phyloP scores from a whole-genome alignment of 2,888 invertebrate species.

The Agrochola circellaris region DNA sequence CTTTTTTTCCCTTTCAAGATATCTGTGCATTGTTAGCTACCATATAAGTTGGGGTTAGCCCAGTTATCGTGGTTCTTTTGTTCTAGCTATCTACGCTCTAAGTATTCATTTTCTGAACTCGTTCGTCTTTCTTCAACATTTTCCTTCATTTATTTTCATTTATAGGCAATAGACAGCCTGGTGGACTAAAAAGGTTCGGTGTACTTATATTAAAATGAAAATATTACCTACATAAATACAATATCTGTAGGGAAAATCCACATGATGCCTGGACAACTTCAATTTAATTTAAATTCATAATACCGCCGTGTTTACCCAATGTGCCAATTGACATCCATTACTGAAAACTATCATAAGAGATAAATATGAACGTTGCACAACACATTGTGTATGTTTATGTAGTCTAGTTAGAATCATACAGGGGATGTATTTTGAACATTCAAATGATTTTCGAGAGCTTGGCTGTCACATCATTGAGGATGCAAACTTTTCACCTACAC shows the following conservation, averaged over 20 bases:
- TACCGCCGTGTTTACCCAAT: conserved; percentile 7
- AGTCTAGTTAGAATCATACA: conserved; percentile 33
- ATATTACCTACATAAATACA: not conserved
- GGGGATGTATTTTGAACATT: conserved; percentile 33
- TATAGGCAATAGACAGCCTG: conserved; percentile 22
- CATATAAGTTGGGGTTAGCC: conserved; percentile 40
- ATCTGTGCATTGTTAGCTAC: conserved; percentile 32
- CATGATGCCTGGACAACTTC: conserved; percentile 25
- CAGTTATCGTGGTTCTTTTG: conserved; percentile 25
- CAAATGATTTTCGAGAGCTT: not conserved
- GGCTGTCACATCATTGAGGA: not conserved
- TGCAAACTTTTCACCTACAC: not conserved
- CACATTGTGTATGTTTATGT: conserved; percentile 28
- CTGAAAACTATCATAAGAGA: conserved; percentile 15
- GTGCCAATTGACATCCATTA: conserved; percentile 43
- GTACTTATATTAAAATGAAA: not conserved
- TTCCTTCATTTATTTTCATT: conserved; percentile 41
- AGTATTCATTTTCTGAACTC: conserved; percentile 33
- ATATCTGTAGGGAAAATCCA: conserved; percentile 5
- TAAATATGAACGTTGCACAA: conserved; percentile 13
- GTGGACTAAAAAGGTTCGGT: conserved; percentile 23
- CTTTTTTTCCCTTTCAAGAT: conserved; percentile 38
- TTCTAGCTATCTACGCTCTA: conserved; percentile 37
- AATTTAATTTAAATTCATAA: conserved; percentile 11
- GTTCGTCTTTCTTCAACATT: conserved; percentile 32